These are phyloP conservation scores for Neoseiulus cucumeris DNA, from an alignment of 1,140 invertebrate genomes.

Conservation along the genomic window DNA sequence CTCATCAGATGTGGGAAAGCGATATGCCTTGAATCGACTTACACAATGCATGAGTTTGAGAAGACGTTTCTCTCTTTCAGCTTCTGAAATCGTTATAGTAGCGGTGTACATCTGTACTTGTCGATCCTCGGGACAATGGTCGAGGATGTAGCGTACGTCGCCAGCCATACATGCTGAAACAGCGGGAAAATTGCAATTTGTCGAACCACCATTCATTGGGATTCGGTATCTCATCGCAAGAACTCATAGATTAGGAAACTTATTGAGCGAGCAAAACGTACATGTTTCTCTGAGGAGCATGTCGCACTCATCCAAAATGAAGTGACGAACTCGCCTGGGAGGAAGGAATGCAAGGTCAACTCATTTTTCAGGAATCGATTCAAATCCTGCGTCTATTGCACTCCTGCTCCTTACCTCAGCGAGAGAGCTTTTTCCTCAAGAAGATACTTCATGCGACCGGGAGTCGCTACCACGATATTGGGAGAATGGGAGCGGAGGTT, in stretches of 20 bases:
- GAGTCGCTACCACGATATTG: neutral
- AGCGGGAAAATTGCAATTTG: neutral
- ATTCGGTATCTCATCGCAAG: neutral
- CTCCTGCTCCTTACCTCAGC: too few relatives aligned
- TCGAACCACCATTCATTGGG: neutral
- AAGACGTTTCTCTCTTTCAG: slow-evolving; percentile 34
- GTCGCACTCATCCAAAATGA: neutral
- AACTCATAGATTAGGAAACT: neutral
- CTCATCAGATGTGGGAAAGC: too few relatives aligned
- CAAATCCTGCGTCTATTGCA: too few relatives aligned
- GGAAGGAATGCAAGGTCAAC: too few relatives aligned
- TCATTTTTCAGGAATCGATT: too few relatives aligned
- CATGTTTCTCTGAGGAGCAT: neutral
- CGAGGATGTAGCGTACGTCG: slow-evolving; percentile 37
- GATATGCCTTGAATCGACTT: too few relatives aligned
- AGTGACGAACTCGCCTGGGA: neutral
- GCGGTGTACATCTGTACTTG: slow-evolving; percentile 41
- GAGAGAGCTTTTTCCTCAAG: too few relatives aligned
- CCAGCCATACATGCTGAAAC: slow-evolving; percentile 32
- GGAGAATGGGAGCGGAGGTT: neutral
- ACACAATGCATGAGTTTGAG: slow-evolving; percentile 39
- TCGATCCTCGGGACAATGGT: slow-evolving; percentile 35
- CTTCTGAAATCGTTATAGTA: slow-evolving; percentile 24
- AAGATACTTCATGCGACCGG: neutral
- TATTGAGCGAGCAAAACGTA: neutral